Percentiles rank a stretch among this genome's conserved stretches.
These are phyloP conservation scores for Erebia palarica DNA, from an alignment of 2,888 invertebrate genomes.

Conservation along the genomic window DNA sequence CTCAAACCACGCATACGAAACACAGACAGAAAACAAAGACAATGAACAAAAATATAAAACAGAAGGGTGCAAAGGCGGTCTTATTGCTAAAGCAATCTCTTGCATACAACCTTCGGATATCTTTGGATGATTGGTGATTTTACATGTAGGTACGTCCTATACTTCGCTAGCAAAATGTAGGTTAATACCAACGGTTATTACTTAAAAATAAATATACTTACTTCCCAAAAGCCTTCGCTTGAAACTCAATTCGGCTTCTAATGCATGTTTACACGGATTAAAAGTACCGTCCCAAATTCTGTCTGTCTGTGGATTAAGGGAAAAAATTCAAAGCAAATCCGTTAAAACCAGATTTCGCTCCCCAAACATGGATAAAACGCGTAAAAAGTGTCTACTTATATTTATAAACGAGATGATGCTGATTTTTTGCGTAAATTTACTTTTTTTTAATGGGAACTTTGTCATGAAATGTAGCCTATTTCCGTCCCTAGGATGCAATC, in stretches of 20 bases:
- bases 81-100: too few relatives aligned
- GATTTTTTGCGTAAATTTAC: too few relatives aligned
- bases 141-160: background rate
- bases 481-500: too few relatives aligned
- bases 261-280: constrained; percentile 19
- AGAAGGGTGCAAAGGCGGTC: too few relatives aligned
- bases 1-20: too few relatives aligned
- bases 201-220: constrained; percentile 1
- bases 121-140: too few relatives aligned
- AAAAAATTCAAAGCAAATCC: constrained; percentile 15
- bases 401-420: background rate
- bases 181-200: background rate
- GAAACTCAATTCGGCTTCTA: constrained; percentile 9
- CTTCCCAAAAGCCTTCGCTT: constrained; percentile 8
- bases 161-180: background rate
- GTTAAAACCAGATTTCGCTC: background rate
- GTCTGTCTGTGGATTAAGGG: constrained; percentile 12
- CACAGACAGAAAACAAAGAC: too few relatives aligned
- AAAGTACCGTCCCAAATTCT: constrained; percentile 6
- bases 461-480: too few relatives aligned
- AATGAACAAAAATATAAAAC: too few relatives aligned
- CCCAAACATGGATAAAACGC: background rate
- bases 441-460: too few relatives aligned
- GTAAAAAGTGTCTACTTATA: background rate
- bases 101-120: too few relatives aligned